Conservation (phyloP, 2,888 invertebrate genomes). For the Argynnis bischoffii region DNA sequence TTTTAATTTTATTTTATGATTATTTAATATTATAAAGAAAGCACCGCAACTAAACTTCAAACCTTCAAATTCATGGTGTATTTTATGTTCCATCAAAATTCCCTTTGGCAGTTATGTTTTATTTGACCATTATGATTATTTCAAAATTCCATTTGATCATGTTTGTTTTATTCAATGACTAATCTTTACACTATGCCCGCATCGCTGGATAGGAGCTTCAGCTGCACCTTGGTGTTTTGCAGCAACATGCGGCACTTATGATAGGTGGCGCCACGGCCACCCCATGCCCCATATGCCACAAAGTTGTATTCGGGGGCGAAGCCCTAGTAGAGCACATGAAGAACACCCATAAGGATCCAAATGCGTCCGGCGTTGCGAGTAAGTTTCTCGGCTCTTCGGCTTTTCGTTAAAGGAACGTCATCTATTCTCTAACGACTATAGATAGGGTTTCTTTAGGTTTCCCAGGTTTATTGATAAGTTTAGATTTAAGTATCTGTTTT, state of each 20-base stretch:
- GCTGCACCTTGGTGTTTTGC: conserved; percentile 96
- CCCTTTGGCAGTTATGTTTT: conserved; percentile 47
- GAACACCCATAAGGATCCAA: conserved; percentile 96
- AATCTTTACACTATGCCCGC: conserved; percentile 78
- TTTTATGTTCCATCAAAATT: conserved; percentile 44
- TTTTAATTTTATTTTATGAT: conserved; percentile 7
- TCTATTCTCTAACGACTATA: conserved; percentile 40
- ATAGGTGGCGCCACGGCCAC: conserved; percentile 95
- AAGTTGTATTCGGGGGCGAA: conserved; percentile 95
- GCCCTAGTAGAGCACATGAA: conserved; percentile 98
- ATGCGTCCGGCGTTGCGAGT: conserved; percentile 94
- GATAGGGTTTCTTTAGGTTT: conserved; percentile 47
- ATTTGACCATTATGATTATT: conserved; percentile 43
- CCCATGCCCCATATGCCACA: conserved; percentile 96
- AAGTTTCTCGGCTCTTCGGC: conserved; percentile 80
- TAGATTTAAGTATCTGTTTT: conserved; percentile 40
- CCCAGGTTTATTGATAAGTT: conserved; percentile 33
- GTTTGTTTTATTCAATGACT: conserved; percentile 61
- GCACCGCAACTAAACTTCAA: background rate
- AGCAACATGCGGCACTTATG: conserved; percentile 97
- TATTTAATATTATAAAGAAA: background rate
- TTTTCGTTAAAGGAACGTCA: conserved; percentile 47
- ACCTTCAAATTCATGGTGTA: background rate
- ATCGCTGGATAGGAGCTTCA: conserved; percentile 89
- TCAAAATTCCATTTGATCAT: conserved; percentile 59